phyloP scores from a whole-genome alignment of 2,888 invertebrate genomes.

The Orthosia gracilis region DNA sequence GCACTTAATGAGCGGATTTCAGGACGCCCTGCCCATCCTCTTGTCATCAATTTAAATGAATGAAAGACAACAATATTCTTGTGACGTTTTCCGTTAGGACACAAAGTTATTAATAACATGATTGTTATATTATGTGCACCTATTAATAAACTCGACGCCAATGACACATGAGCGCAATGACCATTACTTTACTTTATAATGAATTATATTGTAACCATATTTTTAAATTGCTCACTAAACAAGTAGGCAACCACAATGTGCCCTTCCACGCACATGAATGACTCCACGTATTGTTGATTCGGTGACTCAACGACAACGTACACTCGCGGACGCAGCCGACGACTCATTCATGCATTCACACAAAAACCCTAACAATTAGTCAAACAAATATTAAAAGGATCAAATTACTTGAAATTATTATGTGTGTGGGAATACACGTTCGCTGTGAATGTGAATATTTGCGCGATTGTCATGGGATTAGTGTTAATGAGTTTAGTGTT shows the following conservation, averaged over 20 bases:
- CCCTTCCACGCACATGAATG: conserved; percentile 61
- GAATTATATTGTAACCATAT: conserved; percentile 31
- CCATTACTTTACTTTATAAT: conserved; percentile 27
- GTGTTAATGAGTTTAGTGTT: conserved; percentile 26
- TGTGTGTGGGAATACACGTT: conserved; percentile 51
- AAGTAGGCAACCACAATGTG: conserved; percentile 37
- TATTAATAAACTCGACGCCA: conserved; percentile 40
- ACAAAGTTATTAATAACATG: conserved; percentile 11
- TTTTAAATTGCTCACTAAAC: conserved; percentile 45
- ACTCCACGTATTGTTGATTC: conserved; percentile 62
- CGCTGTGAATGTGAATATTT: conserved; percentile 38
- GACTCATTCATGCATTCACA: conserved; percentile 64
- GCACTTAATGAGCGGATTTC: conserved; percentile 19
- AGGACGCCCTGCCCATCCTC: conserved; percentile 13
- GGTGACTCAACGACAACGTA: conserved; percentile 57
- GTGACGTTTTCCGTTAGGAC: conserved; percentile 16
- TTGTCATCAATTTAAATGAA: conserved; percentile 25
- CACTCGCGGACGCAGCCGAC: conserved; percentile 24
- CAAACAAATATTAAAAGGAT: conserved; percentile 57
- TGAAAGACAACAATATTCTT: conserved; percentile 19
- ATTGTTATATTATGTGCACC: conserved; percentile 5
- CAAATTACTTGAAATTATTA: conserved; percentile 56
- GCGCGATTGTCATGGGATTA: conserved; percentile 26
- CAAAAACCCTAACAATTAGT: conserved; percentile 62
- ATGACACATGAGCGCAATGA: conserved; percentile 44